Percentiles rank a stretch among this genome's conserved stretches.
These are phyloP conservation scores for Podocnemis expansa DNA, from an alignment of 2,113 vertebrate species.

Conservation along the genomic window DNA sequence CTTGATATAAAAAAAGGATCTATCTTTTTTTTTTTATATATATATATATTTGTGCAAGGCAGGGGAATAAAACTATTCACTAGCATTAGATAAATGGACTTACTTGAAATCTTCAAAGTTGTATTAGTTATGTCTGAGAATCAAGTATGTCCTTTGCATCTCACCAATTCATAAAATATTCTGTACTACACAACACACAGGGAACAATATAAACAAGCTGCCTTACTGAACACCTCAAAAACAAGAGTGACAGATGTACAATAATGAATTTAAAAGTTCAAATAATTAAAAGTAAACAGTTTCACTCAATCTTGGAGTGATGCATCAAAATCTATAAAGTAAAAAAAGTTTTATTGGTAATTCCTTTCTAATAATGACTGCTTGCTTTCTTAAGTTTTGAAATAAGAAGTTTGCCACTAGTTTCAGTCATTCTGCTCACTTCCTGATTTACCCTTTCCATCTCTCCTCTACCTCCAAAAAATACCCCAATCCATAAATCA, in stretches of 20 bases:
- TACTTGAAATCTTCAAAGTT: neutral
- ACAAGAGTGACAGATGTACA: neutral
- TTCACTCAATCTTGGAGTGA: neutral
- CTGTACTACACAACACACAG: neutral
- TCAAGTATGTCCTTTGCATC: neutral
- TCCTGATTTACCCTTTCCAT: neutral
- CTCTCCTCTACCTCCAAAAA: neutral
- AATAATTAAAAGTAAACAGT: neutral
- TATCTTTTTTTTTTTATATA: no score
- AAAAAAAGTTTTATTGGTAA: neutral
- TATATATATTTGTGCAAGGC: neutral
- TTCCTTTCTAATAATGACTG: neutral
- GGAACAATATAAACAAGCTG: neutral
- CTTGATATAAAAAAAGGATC: neutral
- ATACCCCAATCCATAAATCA: neutral
- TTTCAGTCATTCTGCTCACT: neutral
- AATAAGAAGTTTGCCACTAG: neutral
- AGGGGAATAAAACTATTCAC: neutral
- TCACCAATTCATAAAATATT: neutral
- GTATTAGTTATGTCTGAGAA: neutral
- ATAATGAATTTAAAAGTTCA: neutral
- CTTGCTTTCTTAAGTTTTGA: neutral
- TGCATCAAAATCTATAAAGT: neutral
- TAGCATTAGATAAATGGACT: fast-evolving
- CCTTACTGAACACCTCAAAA: neutral